Evolutionary conservation across 1,140 invertebrate species (phyloP), one percentile per base, ranked within the genome.

Genomic region (Teleopsis dalmanni): DNA sequence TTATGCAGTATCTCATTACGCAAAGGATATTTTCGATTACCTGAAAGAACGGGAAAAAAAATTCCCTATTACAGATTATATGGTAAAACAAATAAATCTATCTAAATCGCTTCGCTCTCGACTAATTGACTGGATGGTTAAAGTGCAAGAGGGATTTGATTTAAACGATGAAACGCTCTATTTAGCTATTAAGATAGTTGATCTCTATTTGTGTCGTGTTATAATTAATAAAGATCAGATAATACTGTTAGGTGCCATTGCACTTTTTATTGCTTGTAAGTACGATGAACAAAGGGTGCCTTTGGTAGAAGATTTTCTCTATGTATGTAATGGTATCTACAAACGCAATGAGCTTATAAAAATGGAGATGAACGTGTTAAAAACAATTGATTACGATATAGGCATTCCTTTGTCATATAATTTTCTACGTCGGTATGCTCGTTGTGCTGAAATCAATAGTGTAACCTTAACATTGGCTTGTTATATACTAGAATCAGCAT

Each of bases 91-190:
- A 74, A 73, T 82, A 4, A 59, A 86, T 41, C 71, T 88, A 27
- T 84, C 85, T 0, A 75, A 78, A 8, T 85, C 84, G 75, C 97
- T 96, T 90, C 76, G 96, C 46, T 83, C 91, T 0, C 78, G 96
- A 16, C 75, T 99, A 1, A 85, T 98, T 4, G 94, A 99, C 71
- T 99, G 96, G 96, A 88, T 99, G 84, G 95, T 98, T 14, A 94
- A 98, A 72, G 87, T 98, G 8, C 88, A 92, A 72, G 95, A 99
- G 73, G 95, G 87, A 33, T 98, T 98, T 72, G 95, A 98, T 69
- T 75, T 99, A 2, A 98, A 98, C 73, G 95, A 99, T 60, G 96
- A 99, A 74, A 98, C 95, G 0, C 72, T 99, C 2, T 99, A 99
- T 71, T 77, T 97, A 58, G 93, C 89, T 42, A 91, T 98, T 14